Conservation (phyloP, 2,113 vertebrate species). For the Bagarius yarrelli region DNA sequence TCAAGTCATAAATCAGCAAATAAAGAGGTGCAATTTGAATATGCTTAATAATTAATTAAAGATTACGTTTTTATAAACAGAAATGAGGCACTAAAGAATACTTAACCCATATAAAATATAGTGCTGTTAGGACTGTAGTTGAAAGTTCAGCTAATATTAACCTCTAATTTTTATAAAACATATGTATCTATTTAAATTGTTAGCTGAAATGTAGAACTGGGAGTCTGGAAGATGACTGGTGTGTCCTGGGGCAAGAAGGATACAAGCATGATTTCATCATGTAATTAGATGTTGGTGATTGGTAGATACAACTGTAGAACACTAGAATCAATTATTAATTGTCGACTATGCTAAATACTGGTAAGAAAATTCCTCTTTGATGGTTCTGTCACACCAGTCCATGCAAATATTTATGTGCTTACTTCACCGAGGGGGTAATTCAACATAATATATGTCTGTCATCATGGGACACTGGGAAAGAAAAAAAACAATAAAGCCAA, state of each 20-base stretch:
- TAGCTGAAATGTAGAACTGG: background rate
- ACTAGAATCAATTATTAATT: too few relatives aligned
- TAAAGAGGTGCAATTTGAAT: background rate
- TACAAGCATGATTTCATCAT: background rate
- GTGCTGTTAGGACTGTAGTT: background rate
- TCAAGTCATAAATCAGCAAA: background rate
- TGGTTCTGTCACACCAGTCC: too few relatives aligned
- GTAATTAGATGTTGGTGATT: background rate
- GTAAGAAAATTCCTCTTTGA: too few relatives aligned
- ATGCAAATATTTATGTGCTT: too few relatives aligned
- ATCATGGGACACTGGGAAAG: too few relatives aligned
- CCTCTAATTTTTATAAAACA: background rate
- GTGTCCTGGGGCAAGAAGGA: background rate
- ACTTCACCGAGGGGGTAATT: too few relatives aligned
- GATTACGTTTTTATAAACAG: background rate
- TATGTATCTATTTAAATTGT: background rate
- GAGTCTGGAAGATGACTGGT: background rate
- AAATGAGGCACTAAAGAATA: background rate
- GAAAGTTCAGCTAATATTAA: background rate
- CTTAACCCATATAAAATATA: background rate
- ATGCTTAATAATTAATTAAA: slow-evolving; percentile 4
- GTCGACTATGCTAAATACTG: too few relatives aligned
- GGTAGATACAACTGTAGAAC: background rate
- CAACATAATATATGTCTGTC: too few relatives aligned
- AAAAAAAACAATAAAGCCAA: too few relatives aligned